These are phyloP conservation scores for Esperia sulphurella DNA, from an alignment of 2,888 invertebrate species.

Conservation along the genomic window DNA sequence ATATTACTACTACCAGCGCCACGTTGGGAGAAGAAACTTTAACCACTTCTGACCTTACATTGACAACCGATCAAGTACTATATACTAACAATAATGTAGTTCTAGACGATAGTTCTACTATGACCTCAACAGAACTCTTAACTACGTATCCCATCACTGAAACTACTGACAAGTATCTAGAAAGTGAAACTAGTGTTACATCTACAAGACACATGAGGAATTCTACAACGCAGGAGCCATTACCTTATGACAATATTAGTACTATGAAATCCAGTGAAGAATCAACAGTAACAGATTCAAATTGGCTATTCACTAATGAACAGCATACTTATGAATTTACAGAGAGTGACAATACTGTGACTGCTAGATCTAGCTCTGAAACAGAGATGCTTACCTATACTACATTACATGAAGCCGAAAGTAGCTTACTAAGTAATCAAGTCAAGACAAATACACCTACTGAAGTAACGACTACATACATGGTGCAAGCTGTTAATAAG, in stretches of 20 bases:
- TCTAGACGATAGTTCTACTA: conserved; percentile 8
- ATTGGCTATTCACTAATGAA: background rate
- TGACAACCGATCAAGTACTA: conserved; percentile 22
- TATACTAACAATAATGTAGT: conserved; percentile 14
- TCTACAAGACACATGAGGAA: conserved; percentile 11
- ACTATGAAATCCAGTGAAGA: background rate
- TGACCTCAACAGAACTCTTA: background rate
- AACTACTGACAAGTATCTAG: conserved; percentile 14
- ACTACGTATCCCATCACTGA: conserved; percentile 2
- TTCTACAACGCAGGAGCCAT: conserved; percentile 10
- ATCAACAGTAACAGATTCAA: background rate
- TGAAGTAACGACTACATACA: background rate
- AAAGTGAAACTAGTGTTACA: conserved; percentile 16
- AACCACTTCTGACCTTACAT: conserved; percentile 32
- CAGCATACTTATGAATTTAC: background rate
- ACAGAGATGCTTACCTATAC: background rate
- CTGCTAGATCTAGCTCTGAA: background rate
- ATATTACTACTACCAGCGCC: conserved; percentile 38
- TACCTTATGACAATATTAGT: background rate
- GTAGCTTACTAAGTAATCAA: background rate
- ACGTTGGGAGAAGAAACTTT: conserved; percentile 39
- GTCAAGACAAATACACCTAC: background rate
- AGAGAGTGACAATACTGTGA: background rate
- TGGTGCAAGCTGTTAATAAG: background rate
- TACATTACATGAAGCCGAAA: background rate